Evolutionary conservation across 2,888 invertebrate species (phyloP), one percentile per base, ranked within the genome.

Genomic region (Yponomeuta malinellus): DNA sequence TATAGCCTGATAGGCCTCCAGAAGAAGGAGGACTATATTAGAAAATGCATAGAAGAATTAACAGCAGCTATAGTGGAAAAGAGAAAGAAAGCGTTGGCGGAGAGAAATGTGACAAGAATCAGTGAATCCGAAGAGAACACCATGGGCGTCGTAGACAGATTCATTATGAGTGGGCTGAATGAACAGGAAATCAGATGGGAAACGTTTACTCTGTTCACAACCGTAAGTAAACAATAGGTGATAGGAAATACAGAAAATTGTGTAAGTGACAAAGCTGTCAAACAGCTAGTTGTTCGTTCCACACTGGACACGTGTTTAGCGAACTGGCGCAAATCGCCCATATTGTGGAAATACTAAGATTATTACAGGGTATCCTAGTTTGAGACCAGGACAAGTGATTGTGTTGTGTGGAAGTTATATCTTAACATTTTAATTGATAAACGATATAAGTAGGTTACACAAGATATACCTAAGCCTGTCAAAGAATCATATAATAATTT

Each of bases 131-230:
- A 70, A n/a, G 80, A 83, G 8, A 81, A 85, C 0, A 72, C 72
- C 23, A 76, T 81, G 76, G 83, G 87, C 0, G 77, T 88, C 10
- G 84, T 89, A 5, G 89, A 90, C 66, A 75, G 87, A 68, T 83
- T 80, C 37, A 83, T 89, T 69, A 68, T 86, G 65, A 82, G 80
- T 12, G 82, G 81, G 59, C 83, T 89, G 71, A 79, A 71, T 15
- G 83, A 86, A 2, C 73, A 78, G 6, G 85, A 89, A 71, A 78
- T 88, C 2, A 84, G 81, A 70, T 75, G 76, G 75, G 84, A 85
- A 31, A 83, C 82, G 0, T 80, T 89, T 2, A 81, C 79, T 65
- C 74, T 89, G 29, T 89, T 90, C 75, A 88, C 89, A 2, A 88
- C 89, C 70, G 89, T 89, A 74, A 81, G 82, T 81, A 70, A 3